phyloP scores from a whole-genome alignment of 2,113 vertebrate genomes.

The Circaetus gallicus region DNA sequence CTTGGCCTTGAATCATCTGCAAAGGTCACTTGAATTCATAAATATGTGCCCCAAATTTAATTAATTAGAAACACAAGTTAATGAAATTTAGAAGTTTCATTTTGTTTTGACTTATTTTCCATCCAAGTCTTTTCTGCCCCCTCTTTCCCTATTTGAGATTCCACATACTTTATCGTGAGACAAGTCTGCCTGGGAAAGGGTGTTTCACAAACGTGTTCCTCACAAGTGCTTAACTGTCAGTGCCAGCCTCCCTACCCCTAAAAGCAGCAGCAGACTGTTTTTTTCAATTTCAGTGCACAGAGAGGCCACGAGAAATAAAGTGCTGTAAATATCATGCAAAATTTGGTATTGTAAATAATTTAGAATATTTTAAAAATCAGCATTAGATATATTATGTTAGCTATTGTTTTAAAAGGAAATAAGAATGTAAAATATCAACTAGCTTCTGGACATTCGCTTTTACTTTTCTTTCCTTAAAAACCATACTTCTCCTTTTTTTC shows the following conservation, averaged over 20 bases:
- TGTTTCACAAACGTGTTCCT: conserved; percentile 5
- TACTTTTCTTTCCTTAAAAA: neutral
- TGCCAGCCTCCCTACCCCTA: conserved; percentile 7
- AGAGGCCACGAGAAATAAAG: neutral
- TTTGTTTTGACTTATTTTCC: conserved; percentile 55
- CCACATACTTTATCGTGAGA: conserved; percentile 31
- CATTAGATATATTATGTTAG: neutral
- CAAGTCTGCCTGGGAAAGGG: conserved; percentile 14
- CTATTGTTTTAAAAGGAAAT: neutral
- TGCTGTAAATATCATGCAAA: neutral
- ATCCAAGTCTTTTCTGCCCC: conserved; percentile 46
- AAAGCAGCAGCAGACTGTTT: neutral
- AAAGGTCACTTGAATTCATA: conserved; percentile 65
- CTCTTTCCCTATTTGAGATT: conserved; percentile 46
- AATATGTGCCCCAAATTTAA: conserved; percentile 53
- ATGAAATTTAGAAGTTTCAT: conserved; percentile 30
- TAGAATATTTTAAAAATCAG: neutral
- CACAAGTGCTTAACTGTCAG: neutral
- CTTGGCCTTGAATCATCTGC: conserved; percentile 37
- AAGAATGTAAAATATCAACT: neutral
- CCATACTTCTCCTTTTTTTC: neutral
- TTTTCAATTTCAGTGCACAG: neutral
- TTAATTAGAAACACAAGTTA: conserved; percentile 70
- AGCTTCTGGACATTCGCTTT: neutral
- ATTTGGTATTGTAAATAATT: neutral